Conservation (phyloP, 1,140 invertebrate species). For the Macrostomum lignano region DNA sequence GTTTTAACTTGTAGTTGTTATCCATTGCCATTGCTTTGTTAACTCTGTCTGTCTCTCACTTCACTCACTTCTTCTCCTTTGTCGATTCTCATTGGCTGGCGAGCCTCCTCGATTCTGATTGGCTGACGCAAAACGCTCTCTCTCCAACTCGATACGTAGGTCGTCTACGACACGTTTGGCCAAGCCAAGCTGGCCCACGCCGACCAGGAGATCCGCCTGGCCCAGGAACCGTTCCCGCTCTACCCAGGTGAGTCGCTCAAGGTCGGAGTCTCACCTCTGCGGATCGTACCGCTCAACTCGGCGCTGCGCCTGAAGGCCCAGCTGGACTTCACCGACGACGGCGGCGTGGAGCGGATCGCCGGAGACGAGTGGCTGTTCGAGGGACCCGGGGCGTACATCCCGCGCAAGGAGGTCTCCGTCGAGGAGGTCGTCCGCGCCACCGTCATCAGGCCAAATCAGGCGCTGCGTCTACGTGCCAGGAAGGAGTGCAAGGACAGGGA, state of each 20-base stretch:
- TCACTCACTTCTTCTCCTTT: too few species aligned
- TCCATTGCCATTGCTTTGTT: too few species aligned
- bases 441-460: slow-evolving; percentile 29
- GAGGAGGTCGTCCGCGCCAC: slow-evolving; percentile 24
- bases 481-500: slow-evolving; percentile 29
- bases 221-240: slow-evolving; percentile 32
- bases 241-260: slow-evolving; percentile 31
- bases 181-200: slow-evolving; percentile 28
- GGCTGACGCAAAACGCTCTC: too few species aligned
- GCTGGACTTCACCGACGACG: slow-evolving; percentile 27
- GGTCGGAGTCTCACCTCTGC: slow-evolving; percentile 24
- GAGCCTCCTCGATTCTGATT: too few species aligned
- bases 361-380: slow-evolving; percentile 27
- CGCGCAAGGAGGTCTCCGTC: slow-evolving; percentile 29
- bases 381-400: slow-evolving; percentile 28
- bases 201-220: slow-evolving; percentile 29
- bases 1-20: too few species aligned
- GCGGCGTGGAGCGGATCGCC: slow-evolving; percentile 21
- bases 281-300: slow-evolving; percentile 27
- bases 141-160: too few species aligned
- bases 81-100: too few species aligned
- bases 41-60: too few species aligned
- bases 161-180: slow-evolving; percentile 18
- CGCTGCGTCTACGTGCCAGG: slow-evolving; percentile 26
- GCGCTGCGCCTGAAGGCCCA: slow-evolving; percentile 25